Percentiles rank a stretch among this genome's conserved stretches.
Conservation (phyloP, 2,113 vertebrate genomes). For the Talpa occidentalis region DNA sequence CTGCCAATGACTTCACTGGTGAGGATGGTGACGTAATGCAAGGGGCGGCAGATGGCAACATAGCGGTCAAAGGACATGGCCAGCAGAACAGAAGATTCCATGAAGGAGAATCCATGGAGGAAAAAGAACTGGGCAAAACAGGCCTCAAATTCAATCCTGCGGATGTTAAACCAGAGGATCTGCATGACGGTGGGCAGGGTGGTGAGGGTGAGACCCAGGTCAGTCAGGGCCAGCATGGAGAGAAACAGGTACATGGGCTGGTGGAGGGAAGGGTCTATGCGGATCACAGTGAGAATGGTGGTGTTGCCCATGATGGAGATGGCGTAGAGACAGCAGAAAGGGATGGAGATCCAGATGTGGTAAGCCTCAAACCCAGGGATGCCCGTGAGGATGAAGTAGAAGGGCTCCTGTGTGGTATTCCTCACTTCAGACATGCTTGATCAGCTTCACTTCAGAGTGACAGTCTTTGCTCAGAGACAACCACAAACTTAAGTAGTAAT, state of each 20-base stretch:
- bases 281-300: conserved; percentile 37
- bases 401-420: background rate
- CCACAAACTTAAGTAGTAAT: no score
- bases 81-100: conserved; percentile 71
- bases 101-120: conserved; percentile 21
- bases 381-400: conserved; percentile 59
- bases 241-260: conserved; percentile 74
- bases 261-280: conserved; percentile 41
- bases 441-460: no score
- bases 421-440: background rate
- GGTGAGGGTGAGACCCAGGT: conserved; percentile 71
- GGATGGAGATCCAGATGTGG: conserved; percentile 70
- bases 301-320: conserved; percentile 58
- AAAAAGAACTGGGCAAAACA: no score
- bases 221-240: conserved; percentile 64
- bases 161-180: conserved; percentile 65
- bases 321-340: conserved; percentile 67
- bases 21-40: conserved; percentile 69
- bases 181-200: conserved; percentile 66
- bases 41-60: conserved; percentile 78
- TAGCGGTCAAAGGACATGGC: conserved; percentile 77
- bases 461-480: no score
- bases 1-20: conserved; percentile 40
- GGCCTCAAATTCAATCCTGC: no score
- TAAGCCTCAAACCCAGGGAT: conserved; percentile 48